Base-by-base conservation (phyloP, 2,888 invertebrate species). In the Ceriagrion tenellum region DNA sequence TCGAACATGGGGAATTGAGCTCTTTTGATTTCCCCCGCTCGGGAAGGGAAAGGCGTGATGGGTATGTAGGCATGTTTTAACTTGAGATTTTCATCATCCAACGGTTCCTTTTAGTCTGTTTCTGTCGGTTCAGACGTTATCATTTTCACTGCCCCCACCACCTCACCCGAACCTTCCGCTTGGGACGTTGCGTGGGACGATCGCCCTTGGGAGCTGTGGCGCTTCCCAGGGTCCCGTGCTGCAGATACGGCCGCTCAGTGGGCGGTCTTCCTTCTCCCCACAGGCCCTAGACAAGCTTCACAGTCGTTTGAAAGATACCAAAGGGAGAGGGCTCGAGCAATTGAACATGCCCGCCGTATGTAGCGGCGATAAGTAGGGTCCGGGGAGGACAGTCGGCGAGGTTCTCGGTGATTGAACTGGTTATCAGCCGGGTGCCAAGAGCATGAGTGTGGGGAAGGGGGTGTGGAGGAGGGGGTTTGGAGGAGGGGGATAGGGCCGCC, bases 351-450 rank as follows among this genome's bases (percentile, higher is more conserved):
- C 35, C 16, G 30, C 30, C 81, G 81, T 81, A 81, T 81, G 81
- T 81, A 81, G 26, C 81, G 35, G 81, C 81, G 81, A 81, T 81
- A 81, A 81, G 81, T 81, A 35, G 81, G 81, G 81, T 26, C 81
- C 81, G 12, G 81, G 35, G 69, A 69, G 59, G 59, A 59, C 59
- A 2, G 59, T 59, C 35, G 35, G n/a, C 10, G 81, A 23, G 81
- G 30, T 81, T 81, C 81, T 16, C 81, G 81, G 81, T 81, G 81
- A 81, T 81, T 81, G 81, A 81, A 81, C 81, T 81, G 30, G 81
- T 81, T 81, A 81, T 81, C 81, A 26, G 30, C 30, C 26, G 12
- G 13, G 81, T 81, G 81, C 81, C 81, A 81, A 13, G 81, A 81
- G 81, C 81, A 81, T 35, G 26, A 20, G 23, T 26, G 59, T 47